A percentile compares a stretch with the other conserved stretches of the same genome.
Evolutionary conservation across 2,888 invertebrate species (phyloP).

Genomic region (Heliconius charithonia): DNA sequence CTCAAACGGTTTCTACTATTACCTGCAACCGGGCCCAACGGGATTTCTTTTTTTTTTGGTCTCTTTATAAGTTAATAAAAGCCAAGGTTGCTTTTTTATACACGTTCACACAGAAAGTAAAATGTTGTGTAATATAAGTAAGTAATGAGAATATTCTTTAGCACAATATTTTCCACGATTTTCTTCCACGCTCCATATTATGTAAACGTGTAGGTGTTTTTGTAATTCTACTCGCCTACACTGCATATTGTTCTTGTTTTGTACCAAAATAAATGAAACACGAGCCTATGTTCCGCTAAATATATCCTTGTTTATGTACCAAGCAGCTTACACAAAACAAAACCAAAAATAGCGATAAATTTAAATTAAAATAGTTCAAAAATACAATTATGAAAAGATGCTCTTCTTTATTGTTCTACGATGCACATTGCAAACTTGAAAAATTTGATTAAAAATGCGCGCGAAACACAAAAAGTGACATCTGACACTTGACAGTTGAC

Average conservation of each 20-base stretch:
- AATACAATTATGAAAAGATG: neutral
- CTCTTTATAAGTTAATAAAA: slow-evolving; percentile 16
- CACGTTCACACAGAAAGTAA: neutral
- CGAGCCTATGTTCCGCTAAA: neutral
- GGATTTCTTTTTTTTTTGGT: slow-evolving; percentile 7
- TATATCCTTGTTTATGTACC: neutral
- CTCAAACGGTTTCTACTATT: slow-evolving; percentile 39
- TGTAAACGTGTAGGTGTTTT: neutral
- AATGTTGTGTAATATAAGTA: slow-evolving; percentile 1
- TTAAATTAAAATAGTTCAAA: neutral
- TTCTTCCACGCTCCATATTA: neutral
- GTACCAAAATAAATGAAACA: neutral
- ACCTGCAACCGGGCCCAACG: slow-evolving; percentile 8
- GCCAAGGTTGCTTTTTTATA: neutral
- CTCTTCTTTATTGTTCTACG: neutral
- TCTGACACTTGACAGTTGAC: slow-evolving; percentile 66
- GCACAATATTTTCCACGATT: neutral
- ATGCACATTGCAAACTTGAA: slow-evolving; percentile 42
- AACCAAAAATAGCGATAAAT: neutral
- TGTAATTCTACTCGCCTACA: slow-evolving; percentile 3
- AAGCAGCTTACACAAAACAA: neutral
- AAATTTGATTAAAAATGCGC: slow-evolving; percentile 70
- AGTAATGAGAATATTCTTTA: slow-evolving; percentile 18
- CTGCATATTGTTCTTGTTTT: neutral
- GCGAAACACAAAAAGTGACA: slow-evolving; percentile 69